Percentiles rank a stretch among this genome's conserved stretches.
These are phyloP conservation scores for Hippolais icterina DNA, from an alignment of 2,113 vertebrate genomes.

Conservation along the genomic window DNA sequence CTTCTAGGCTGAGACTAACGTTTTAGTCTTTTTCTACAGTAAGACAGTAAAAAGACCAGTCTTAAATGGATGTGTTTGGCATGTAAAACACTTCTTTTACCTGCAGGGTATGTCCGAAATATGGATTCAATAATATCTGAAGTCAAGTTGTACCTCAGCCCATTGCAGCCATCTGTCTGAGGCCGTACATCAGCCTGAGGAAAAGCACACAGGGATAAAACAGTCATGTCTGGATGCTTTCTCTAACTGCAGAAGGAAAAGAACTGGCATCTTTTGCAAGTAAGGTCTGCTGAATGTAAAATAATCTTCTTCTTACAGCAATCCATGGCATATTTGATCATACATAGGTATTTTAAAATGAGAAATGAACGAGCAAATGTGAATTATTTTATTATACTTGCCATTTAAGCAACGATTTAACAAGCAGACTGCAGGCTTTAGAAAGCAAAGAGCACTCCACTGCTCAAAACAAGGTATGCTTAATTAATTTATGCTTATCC, in stretches of 20 bases:
- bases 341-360: not conserved
- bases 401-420: not conserved
- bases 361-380: not conserved
- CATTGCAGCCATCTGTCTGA: constrained; percentile 97
- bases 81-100: constrained; percentile 65
- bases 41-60: not conserved
- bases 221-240: not conserved
- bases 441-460: not conserved
- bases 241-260: not conserved
- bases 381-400: not conserved
- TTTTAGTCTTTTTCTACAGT: not conserved
- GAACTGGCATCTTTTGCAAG: not conserved
- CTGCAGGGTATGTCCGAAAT: constrained; percentile 97
- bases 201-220: not conserved
- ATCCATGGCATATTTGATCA: not conserved
- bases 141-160: constrained; percentile 95
- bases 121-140: constrained; percentile 98
- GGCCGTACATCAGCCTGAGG: constrained; percentile 94
- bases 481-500: not conserved
- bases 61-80: not conserved
- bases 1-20: not conserved
- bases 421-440: not conserved
- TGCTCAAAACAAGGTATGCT: not conserved
- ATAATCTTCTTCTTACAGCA: not conserved
- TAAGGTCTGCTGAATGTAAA: not conserved